Base-by-base conservation (phyloP, 2,888 invertebrate species). In the Oligia strigilis region DNA sequence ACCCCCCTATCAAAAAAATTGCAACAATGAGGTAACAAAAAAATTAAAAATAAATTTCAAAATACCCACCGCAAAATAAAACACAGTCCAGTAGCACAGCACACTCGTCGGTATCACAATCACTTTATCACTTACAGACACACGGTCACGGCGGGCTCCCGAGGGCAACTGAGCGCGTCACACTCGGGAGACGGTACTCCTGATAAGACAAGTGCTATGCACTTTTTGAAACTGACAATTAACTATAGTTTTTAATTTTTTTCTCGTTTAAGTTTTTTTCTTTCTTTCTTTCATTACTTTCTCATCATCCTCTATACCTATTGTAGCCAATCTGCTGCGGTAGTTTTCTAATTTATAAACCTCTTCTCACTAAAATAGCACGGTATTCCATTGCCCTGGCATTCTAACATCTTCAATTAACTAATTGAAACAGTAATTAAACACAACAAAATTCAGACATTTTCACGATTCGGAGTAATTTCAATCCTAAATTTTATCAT, bases 101-200 rank as follows among this genome's bases (percentile, higher is more conserved):
- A 55, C 89, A 89, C 90, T 90, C 90, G 80, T 72, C 71, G 73
- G 67, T 87, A 85, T 74, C 88, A 87, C 83, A 79, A 78, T 78
- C 86, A 87, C 87, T 87, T 29, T 74, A 81, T 85, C 90, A 90
- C 82, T 84, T 73, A 79, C 83, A 78, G 84, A 89, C 84, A 90
- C 93, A 91, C 92, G 90, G 90, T 89, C 92, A 90, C 91, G 90
- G 79, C 92, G 92, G 88, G 88, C 87, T 94, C 95, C 93, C 91
- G 93, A 90, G 92, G 93, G 92, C 93, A 91, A 96, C 96, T 96
- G 95, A 93, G 90, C 91, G 88, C 86, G 92, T 91, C 89, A 91
- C 90, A 89, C 88, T 88, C 86, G 76, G 84, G 86, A 81, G 86
- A 84, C 78, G 49, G 91, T 91, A 93, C 92, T 88, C 88, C 52